Base-by-base conservation (phyloP, 2,113 vertebrate genomes). In the Colius striatus region DNA sequence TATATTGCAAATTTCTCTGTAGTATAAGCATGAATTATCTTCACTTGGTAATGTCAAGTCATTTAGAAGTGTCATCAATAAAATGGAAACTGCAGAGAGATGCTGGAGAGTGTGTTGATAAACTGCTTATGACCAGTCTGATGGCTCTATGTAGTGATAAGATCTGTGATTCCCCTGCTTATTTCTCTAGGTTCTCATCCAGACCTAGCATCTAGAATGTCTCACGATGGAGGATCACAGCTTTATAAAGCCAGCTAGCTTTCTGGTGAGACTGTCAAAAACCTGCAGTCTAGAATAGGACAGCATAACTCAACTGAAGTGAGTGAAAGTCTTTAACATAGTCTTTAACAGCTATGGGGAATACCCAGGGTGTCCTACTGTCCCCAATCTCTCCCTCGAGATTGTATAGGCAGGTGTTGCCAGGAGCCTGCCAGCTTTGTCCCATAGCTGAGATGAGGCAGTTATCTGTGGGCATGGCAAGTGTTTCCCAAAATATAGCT, bases 1-100 rank as follows among this genome's bases (percentile, higher is more conserved):
- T 93, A 77, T 62, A 96, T 89, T 81, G 94, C 55, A 95, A 70
- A 87, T 76, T 63, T 66, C 77, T 95, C 73, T 77, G 47, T n/a
- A 83, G 74, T 32, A 6, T 25, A 76, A 70, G 45, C 2, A 4
- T 89, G 84, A 92, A 95, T 95, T 80, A 92, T 91, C 88, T 38
- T 96, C 83, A 89, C 77, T 92, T 92, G 75, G 84, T 95, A 94
- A 90, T 75, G 90, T 25, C 74, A 88, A 87, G 63, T 63, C 41
- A 3, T 11, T 81, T 75, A 96, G 74, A 91, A 70, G 92, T 67
- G 76, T 55, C 84, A 95, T 83, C 78, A 95, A 89, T 94, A 87
- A 94, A 95, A 95, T 87, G 25, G 29, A 86, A 84, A 53, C 65
- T 66, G 65, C 58, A 63, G 21, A 73, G 85, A 54, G 68, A 55